A percentile compares a stretch with the other conserved stretches of the same genome.
Evolutionary conservation across 2,797 vertebrate genomes (phyloP).

Genomic region (Pithecia hirsuta): DNA sequence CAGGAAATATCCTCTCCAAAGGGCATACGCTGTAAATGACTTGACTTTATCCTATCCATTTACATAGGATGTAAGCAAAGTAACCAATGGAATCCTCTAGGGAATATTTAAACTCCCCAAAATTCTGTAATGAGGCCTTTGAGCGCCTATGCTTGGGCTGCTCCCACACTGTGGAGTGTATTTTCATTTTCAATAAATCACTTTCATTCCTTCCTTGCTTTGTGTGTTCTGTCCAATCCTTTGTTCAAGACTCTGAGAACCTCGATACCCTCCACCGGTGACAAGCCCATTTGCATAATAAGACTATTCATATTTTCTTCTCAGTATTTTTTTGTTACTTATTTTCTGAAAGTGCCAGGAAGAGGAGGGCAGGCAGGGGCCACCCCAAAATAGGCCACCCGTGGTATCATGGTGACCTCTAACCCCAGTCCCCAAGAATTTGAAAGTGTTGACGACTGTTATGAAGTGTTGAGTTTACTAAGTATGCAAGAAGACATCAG

Average conservation of each 20-base stretch:
- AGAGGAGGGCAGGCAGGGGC: not conserved
- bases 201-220: not conserved
- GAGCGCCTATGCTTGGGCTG: accelerated
- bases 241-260: not conserved
- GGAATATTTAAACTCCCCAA: not conserved
- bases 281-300: not conserved
- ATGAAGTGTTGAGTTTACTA: constrained; percentile 94
- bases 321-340: not conserved
- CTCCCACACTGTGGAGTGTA: not conserved
- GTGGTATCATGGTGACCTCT: not conserved
- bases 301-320: not conserved
- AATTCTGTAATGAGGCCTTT: not conserved
- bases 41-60: not conserved
- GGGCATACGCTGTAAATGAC: not conserved
- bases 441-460: constrained; percentile 94
- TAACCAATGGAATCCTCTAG: not conserved
- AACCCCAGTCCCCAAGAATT: constrained; percentile 74
- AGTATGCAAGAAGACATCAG: constrained; percentile 94
- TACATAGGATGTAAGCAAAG: not conserved
- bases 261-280: not conserved
- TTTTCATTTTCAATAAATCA: not conserved
- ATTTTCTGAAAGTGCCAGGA: not conserved
- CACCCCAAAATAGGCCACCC: not conserved
- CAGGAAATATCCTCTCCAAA: not conserved
- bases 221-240: not conserved